Conservation (phyloP, 2,797 vertebrate species). For the Nyctibius grandis region DNA sequence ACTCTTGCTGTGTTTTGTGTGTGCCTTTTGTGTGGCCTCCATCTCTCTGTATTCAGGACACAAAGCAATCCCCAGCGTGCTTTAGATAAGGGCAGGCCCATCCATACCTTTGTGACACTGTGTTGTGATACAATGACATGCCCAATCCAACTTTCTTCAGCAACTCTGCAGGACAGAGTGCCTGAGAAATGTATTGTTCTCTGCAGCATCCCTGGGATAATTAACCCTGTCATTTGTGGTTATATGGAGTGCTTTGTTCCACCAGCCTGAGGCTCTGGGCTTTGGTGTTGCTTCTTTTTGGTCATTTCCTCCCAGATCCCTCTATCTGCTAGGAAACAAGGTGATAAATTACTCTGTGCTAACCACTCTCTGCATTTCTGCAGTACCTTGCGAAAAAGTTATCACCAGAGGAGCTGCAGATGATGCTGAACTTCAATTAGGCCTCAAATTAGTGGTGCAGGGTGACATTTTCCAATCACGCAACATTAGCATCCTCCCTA, state of each 20-base stretch:
- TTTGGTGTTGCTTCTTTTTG: slow-evolving; percentile 5
- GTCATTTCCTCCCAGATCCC: slow-evolving; percentile 34
- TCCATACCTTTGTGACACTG: not conserved
- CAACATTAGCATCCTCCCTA: slow-evolving; percentile 70
- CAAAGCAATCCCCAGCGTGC: not conserved
- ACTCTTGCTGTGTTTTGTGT: not conserved
- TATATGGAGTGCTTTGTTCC: slow-evolving; percentile 6
- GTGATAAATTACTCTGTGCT: slow-evolving; percentile 37
- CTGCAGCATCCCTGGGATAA: not conserved
- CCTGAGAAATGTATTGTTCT: not conserved
- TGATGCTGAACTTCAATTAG: slow-evolving; percentile 69
- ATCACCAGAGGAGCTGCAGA: slow-evolving; percentile 35
- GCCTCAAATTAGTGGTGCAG: slow-evolving; percentile 69
- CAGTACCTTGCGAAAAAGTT: slow-evolving; percentile 35
- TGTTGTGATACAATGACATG: not conserved
- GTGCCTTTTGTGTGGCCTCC: not conserved
- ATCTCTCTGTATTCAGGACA: not conserved
- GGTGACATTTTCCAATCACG: slow-evolving; percentile 75
- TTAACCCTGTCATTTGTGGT: slow-evolving; percentile 53
- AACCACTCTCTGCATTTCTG: not conserved
- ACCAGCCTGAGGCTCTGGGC: not conserved
- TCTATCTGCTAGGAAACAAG: not conserved
- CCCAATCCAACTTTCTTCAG: not conserved
- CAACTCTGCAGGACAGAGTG: not conserved
- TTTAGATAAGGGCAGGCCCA: slow-evolving; percentile 7